Evolutionary conservation across 2,888 invertebrate genomes (phyloP), one percentile per base, ranked within the genome.

Genomic region (Stenoptilia bipunctidactyla): DNA sequence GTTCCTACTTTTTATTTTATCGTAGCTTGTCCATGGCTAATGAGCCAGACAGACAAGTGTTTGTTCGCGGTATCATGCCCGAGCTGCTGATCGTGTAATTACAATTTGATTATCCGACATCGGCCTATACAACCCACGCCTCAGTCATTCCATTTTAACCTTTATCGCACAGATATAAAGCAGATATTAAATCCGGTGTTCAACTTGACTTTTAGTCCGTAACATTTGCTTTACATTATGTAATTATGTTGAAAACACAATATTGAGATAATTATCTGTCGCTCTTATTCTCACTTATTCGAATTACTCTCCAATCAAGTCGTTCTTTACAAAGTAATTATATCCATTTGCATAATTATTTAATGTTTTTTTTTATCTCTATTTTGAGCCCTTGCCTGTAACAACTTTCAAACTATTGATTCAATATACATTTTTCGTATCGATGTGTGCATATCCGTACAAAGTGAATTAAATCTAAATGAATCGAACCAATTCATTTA

Each of bases 291-390:
- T 58, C 66, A 58, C 63, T 69, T 67, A 69, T 73, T 72, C 65
- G 56, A 65, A 14, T 60, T 47, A 53, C 70, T 66, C 69, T 70
- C 66, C 61, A 66, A 62, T 58, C 66, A 56, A 73, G 76, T 74
- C 61, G 71, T 71, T 70, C 73, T 68, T 6, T 62, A 61, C 60
- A 58, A 54, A 68, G 62, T 79, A 76, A 80, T 80, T 77, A 79
- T 74, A 79, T 69, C 72, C 72, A 76, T 79, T 79, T 77, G 75
- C 73, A 69, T 73, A 66, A 75, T 75, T 72, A 75, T 72, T 75
- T 25, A 25, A 25, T 9, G 25, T n/a, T n/a, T n/a, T n/a, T n/a
- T n/a, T n/a, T n/a, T n/a, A n/a, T n/a, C n/a, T n/a, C n/a, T n/a
- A n/a, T n/a, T n/a, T n/a, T n/a, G n/a, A n/a, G n/a, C n/a, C n/a